Evolutionary conservation across 2,888 invertebrate species (phyloP).

Genomic region (Tipula helvola): DNA sequence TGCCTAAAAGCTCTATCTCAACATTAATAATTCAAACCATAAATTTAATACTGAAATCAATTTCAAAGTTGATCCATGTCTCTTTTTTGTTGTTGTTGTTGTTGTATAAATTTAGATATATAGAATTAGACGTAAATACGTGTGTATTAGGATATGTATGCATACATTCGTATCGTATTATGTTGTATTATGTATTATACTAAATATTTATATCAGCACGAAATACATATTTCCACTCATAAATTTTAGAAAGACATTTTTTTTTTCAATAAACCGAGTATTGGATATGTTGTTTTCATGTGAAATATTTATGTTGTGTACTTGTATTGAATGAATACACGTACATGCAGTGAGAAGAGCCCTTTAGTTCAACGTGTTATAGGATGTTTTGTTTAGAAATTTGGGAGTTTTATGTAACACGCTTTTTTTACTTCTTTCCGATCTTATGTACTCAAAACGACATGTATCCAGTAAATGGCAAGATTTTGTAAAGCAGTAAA

Average conservation of each 20-base stretch:
- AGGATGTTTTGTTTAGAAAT: too few relatives aligned
- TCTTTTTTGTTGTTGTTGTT: background rate
- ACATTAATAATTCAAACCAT: conserved; percentile 9
- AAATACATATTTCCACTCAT: conserved; percentile 8
- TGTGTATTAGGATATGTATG: background rate
- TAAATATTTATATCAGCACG: background rate
- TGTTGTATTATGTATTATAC: background rate
- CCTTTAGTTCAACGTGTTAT: too few relatives aligned
- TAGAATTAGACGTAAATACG: background rate
- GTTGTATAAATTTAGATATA: background rate
- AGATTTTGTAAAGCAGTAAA: too few relatives aligned
- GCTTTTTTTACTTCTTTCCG: too few relatives aligned
- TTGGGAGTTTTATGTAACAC: too few relatives aligned
- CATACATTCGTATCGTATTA: background rate
- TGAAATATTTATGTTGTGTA: background rate
- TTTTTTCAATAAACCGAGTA: background rate
- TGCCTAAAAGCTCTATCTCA: background rate
- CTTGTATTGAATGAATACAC: background rate
- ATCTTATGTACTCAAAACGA: too few relatives aligned
- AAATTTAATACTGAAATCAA: conserved; percentile 8
- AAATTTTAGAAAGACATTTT: background rate
- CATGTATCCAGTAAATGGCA: too few relatives aligned
- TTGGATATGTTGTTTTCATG: background rate
- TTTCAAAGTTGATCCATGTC: conserved; percentile 9
- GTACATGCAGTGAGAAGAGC: background rate